phyloP scores from a whole-genome alignment of 2,113 vertebrate species.

The Perca flavescens region DNA sequence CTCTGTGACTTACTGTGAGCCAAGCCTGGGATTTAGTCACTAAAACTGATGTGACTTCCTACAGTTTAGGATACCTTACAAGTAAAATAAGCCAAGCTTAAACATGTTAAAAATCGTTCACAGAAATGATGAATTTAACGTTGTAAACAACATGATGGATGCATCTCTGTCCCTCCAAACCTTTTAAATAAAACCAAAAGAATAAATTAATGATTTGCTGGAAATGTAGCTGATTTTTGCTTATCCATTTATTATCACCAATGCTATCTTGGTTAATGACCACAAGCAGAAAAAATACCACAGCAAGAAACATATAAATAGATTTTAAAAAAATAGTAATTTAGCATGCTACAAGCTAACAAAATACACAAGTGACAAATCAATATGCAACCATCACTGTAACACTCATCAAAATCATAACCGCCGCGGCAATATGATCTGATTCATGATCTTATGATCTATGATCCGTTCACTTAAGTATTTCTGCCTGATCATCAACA shows the following conservation, averaged over 20 bases:
- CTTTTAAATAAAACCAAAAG: not conserved
- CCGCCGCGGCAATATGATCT: not conserved
- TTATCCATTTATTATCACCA: not conserved
- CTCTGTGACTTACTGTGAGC: not conserved
- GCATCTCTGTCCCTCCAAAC: not conserved
- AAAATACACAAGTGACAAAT: not conserved
- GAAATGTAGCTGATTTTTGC: not conserved
- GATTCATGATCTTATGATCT: not conserved
- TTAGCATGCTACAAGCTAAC: not conserved
- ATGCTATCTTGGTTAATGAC: not conserved
- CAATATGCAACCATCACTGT: not conserved
- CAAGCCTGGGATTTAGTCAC: not conserved
- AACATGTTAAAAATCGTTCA: not conserved
- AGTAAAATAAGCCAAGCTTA: not conserved
- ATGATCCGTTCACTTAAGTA: conserved; percentile 5
- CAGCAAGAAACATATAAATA: not conserved
- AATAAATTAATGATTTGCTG: not conserved
- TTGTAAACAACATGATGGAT: not conserved
- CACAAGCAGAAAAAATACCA: not conserved
- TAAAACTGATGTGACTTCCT: not conserved
- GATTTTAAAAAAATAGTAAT: not conserved
- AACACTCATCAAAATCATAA: conserved; percentile 8
- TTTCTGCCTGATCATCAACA: conserved; percentile 37
- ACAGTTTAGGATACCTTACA: too few relatives aligned
- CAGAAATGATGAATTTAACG: not conserved